These are phyloP conservation scores for Brachyalestes nurse DNA, from an alignment of 2,797 vertebrate species.

Conservation along the genomic window DNA sequence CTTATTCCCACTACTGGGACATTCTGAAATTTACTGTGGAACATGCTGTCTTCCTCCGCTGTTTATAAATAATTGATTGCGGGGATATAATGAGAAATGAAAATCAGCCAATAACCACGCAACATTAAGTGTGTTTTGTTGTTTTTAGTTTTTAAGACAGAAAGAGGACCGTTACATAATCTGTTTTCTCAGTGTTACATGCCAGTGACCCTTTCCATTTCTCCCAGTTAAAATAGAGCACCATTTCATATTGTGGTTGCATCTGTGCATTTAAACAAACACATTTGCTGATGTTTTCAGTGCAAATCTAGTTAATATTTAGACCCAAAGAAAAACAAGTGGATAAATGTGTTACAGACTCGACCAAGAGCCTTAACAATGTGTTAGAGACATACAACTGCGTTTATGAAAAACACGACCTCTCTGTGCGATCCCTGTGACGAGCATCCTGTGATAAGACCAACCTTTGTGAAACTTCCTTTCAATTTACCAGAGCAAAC, in stretches of 20 bases:
- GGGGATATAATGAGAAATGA: too few species aligned
- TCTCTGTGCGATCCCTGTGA: not conserved
- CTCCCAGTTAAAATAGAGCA: not conserved
- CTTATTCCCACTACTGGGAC: not conserved
- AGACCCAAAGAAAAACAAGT: not conserved
- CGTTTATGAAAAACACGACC: too few species aligned
- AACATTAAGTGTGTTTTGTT: not conserved
- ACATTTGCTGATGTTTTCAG: not conserved
- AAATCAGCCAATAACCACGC: not conserved
- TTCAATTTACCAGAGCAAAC: not conserved
- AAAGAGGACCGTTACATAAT: not conserved
- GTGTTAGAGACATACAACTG: not conserved
- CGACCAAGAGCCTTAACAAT: not conserved
- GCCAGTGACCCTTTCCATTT: not conserved
- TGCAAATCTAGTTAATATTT: not conserved
- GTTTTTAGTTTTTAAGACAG: not conserved
- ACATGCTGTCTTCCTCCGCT: not conserved
- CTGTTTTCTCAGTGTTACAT: not conserved
- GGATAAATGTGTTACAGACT: not conserved
- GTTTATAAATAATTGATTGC: not conserved
- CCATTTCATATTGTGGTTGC: not conserved
- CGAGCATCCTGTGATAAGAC: not conserved
- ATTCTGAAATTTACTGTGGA: not conserved
- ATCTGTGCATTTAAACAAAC: not conserved
- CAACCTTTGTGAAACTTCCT: slow-evolving; percentile 1